A percentile compares a stretch with the other conserved stretches of the same genome.
Conservation (phyloP, 1,140 invertebrate species). For the Leptopilina boulardi region DNA sequence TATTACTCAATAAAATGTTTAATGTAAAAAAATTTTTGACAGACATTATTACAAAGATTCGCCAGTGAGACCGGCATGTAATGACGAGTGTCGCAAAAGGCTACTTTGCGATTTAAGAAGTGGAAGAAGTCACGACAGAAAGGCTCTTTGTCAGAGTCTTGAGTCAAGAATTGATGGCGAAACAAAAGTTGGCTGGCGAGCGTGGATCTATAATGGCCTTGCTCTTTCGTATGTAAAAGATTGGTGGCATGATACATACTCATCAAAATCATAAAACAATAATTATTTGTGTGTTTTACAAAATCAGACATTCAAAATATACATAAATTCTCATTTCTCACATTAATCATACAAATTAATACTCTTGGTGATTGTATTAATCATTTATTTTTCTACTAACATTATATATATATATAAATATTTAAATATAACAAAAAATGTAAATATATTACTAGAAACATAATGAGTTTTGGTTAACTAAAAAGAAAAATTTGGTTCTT, state of each 20-base stretch:
- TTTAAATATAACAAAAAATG: too few species aligned
- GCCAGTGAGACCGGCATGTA: conserved; percentile 85
- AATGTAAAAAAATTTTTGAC: conserved; percentile 37
- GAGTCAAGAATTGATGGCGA: conserved; percentile 87
- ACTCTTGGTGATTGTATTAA: too few species aligned
- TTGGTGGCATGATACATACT: conserved; percentile 60
- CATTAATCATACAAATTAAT: too few species aligned
- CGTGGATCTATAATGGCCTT: conserved; percentile 90
- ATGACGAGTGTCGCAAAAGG: conserved; percentile 89
- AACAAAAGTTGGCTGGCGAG: conserved; percentile 85
- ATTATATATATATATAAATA: too few species aligned
- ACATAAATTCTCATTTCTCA: too few species aligned
- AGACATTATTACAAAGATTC: conserved; percentile 94
- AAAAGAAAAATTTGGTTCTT: too few species aligned
- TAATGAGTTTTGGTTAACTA: too few species aligned
- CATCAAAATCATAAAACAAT: conserved; percentile 41
- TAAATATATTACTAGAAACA: too few species aligned
- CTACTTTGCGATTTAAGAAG: conserved; percentile 90
- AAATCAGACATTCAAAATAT: too few species aligned
- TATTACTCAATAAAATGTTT: too few species aligned
- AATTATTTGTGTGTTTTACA: too few species aligned
- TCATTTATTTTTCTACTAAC: too few species aligned
- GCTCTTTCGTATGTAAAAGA: conserved; percentile 87
- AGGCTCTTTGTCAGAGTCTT: conserved; percentile 86
- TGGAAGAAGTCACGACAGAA: conserved; percentile 90